phyloP scores from a whole-genome alignment of 1,140 invertebrate species.

The Drosophila ohnishii region DNA sequence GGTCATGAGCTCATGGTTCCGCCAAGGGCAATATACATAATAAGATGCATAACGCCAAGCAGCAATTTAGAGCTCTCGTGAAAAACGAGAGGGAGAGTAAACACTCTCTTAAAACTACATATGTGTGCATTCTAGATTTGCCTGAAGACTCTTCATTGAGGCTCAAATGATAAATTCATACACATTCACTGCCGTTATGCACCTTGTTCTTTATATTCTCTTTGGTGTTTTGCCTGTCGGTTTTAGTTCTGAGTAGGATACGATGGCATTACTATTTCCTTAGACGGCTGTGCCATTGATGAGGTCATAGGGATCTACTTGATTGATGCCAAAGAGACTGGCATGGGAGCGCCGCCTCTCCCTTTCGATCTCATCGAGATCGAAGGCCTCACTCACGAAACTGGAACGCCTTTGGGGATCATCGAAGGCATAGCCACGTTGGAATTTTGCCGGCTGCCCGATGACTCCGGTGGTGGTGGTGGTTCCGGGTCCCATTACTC shows the following conservation, averaged over 20 bases:
- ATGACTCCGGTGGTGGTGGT: background rate
- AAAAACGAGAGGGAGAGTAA: background rate
- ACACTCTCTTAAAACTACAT: background rate
- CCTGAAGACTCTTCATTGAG: background rate
- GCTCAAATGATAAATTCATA: background rate
- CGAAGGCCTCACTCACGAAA: conserved; percentile 65
- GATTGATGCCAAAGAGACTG: conserved; percentile 62
- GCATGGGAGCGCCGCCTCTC: conserved; percentile 81
- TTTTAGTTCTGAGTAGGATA: background rate
- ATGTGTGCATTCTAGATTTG: no score
- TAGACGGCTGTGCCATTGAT: conserved; percentile 79
- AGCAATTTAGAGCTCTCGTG: background rate
- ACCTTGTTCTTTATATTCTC: background rate
- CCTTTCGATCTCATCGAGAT: conserved; percentile 78
- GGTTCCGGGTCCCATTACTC: background rate
- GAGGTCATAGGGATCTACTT: conserved; percentile 65
- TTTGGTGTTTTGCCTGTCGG: background rate
- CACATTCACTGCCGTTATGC: background rate
- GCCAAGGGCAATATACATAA: background rate
- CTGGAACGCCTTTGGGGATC: conserved; percentile 70
- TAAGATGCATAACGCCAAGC: background rate
- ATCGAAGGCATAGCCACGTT: conserved; percentile 75
- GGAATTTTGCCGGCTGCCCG: conserved; percentile 60
- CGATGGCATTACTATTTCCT: no score
- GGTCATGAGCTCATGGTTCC: background rate